A percentile compares a stretch with the other conserved stretches of the same genome.
These are phyloP conservation scores for Epicampocera succincta DNA, from an alignment of 2,888 invertebrate species.

Conservation along the genomic window DNA sequence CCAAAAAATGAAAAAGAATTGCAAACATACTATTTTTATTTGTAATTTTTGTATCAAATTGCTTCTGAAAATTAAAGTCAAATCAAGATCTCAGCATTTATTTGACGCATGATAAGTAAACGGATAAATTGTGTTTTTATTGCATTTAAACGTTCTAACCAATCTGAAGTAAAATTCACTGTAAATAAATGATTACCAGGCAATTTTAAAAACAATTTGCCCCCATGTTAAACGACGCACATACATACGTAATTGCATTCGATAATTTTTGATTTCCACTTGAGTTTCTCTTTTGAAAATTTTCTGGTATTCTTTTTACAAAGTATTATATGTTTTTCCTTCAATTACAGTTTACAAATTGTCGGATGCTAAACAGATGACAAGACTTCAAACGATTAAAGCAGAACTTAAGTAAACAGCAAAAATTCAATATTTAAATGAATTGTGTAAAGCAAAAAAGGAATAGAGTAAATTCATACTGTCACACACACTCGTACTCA, in stretches of 20 bases:
- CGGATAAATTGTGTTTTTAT: not conserved
- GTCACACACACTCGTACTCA: too few relatives aligned
- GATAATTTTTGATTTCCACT: constrained; percentile 36
- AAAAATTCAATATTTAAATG: not conserved
- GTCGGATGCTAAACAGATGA: not conserved
- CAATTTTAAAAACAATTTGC: constrained; percentile 20
- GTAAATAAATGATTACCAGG: not conserved
- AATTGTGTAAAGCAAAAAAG: not conserved
- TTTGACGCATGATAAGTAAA: too few relatives aligned
- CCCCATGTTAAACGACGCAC: constrained; percentile 30
- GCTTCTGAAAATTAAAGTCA: too few relatives aligned
- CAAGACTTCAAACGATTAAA: too few relatives aligned
- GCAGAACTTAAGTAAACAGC: too few relatives aligned
- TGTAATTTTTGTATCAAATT: too few relatives aligned
- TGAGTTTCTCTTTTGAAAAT: constrained; percentile 3
- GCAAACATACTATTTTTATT: too few relatives aligned
- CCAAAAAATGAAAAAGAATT: too few relatives aligned
- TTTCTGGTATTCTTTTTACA: not conserved
- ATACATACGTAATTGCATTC: constrained; percentile 13
- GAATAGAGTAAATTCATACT: not conserved
- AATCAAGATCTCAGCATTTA: too few relatives aligned
- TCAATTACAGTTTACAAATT: not conserved
- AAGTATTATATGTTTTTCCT: not conserved
- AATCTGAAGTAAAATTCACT: not conserved
- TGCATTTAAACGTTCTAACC: too few relatives aligned